phyloP scores from a whole-genome alignment of 2,113 vertebrate genomes.

The Hystrix brachyura region DNA sequence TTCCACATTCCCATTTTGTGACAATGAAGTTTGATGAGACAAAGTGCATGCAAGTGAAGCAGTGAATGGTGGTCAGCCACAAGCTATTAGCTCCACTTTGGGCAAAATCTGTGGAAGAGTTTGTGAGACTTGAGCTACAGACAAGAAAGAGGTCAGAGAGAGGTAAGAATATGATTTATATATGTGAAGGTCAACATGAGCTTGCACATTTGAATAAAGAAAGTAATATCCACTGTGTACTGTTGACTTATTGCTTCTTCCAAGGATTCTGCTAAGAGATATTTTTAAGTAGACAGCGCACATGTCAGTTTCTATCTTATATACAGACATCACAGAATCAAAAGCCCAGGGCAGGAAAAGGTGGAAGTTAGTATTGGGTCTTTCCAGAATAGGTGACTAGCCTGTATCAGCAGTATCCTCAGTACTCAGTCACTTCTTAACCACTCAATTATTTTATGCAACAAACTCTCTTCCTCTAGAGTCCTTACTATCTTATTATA shows the following conservation, averaged over 20 bases:
- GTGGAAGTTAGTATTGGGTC: not conserved
- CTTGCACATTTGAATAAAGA: not conserved
- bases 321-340: not conserved
- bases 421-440: not conserved
- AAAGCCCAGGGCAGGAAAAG: not conserved
- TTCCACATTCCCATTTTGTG: not conserved
- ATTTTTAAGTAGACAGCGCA: not conserved
- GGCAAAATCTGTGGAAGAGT: not conserved
- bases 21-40: not conserved
- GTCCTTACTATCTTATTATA: not conserved
- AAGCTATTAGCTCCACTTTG: not conserved
- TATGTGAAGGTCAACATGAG: not conserved
- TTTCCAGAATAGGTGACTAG: not conserved
- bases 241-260: not conserved
- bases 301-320: not conserved
- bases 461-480: not conserved
- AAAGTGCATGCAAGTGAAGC: not conserved
- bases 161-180: not conserved
- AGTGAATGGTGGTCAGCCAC: not conserved
- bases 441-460: not conserved
- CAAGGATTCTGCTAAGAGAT: not conserved
- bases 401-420: not conserved
- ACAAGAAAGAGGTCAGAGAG: not conserved
- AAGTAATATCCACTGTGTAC: not conserved
- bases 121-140: not conserved